Evolutionary conservation across 2,113 vertebrate genomes (phyloP).

Genomic region (Furnarius figulus): DNA sequence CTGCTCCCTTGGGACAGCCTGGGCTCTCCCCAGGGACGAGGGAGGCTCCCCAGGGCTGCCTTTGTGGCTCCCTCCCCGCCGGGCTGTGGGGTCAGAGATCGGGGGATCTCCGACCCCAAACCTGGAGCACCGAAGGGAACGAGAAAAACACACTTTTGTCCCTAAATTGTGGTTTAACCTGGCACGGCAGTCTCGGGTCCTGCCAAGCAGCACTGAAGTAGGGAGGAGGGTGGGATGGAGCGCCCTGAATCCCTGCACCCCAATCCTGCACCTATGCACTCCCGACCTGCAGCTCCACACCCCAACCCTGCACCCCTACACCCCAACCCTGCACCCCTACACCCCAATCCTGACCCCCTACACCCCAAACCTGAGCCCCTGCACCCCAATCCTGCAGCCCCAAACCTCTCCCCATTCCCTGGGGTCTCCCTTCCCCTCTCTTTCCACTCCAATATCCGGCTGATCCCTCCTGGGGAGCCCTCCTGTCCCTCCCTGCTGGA

Average conservation of each 20-base stretch:
- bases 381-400: no score
- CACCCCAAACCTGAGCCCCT: neutral
- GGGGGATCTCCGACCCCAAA: neutral
- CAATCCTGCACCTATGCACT: neutral
- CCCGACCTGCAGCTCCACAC: no score
- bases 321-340: no score
- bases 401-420: no score
- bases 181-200: no score
- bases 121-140: neutral
- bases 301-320: neutral
- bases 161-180: accelerated
- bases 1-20: neutral
- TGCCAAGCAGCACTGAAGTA: neutral
- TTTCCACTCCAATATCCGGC: accelerated
- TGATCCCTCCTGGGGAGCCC: neutral
- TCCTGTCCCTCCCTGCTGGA: neutral
- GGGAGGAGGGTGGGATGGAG: neutral
- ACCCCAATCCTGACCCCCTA: neutral
- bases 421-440: neutral
- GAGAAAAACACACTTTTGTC: neutral
- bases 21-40: accelerated
- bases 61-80: accelerated
- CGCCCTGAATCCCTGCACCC: no score
- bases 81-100: accelerated
- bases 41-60: no score